Conservation (phyloP, 2,888 invertebrate genomes). For the Chymomyza amoena region DNA sequence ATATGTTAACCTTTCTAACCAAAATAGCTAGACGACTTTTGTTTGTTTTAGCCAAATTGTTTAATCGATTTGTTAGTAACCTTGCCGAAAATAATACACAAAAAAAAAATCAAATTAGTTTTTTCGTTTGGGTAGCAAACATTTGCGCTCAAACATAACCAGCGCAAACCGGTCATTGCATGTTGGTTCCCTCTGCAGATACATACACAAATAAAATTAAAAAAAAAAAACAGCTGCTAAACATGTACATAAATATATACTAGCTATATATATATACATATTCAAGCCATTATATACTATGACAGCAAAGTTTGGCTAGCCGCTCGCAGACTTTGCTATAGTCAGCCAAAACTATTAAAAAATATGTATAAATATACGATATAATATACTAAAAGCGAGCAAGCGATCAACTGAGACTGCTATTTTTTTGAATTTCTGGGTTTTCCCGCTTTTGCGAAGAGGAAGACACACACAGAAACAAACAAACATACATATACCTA, state of each 20-base stretch:
- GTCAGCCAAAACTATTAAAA: slow-evolving; percentile 35
- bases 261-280: slow-evolving; percentile 16
- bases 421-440: slow-evolving; percentile 52
- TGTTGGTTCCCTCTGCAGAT: slow-evolving; percentile 8
- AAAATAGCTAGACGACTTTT: slow-evolving; percentile 14
- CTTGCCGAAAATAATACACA: slow-evolving; percentile 58
- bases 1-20: slow-evolving; percentile 49
- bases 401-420: slow-evolving; percentile 28
- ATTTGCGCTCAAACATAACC: slow-evolving; percentile 30
- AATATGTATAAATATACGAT: slow-evolving; percentile 1
- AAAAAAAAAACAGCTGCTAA: slow-evolving; percentile 32
- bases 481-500: not conserved
- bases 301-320: not conserved
- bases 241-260: slow-evolving; percentile 23
- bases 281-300: slow-evolving; percentile 9
- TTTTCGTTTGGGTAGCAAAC: slow-evolving; percentile 45
- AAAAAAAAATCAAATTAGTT: slow-evolving; percentile 5
- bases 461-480: slow-evolving; percentile 25
- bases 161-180: slow-evolving; percentile 42
- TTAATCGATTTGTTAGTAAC: slow-evolving; percentile 59
- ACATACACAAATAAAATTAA: slow-evolving; percentile 3
- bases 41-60: slow-evolving; percentile 33
- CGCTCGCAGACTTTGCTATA: slow-evolving; percentile 39
- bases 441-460: slow-evolving; percentile 47
- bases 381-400: slow-evolving; percentile 14